These are phyloP conservation scores for Chrysolophus pictus DNA, from an alignment of 2,797 vertebrate genomes.

Conservation along the genomic window DNA sequence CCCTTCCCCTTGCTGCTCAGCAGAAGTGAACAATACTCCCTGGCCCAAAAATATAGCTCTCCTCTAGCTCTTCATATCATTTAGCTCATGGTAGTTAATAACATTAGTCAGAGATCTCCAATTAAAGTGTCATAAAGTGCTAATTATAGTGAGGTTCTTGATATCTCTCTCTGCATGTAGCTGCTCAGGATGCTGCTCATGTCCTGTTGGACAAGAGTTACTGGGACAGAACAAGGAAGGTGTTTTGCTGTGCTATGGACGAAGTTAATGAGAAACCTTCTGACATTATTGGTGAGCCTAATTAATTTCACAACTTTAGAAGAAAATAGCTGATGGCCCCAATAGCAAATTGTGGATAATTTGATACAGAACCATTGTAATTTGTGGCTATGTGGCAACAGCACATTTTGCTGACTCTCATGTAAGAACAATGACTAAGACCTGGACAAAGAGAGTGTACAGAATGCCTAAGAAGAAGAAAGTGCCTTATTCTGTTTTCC, in stretches of 20 bases:
- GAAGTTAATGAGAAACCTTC: conserved; percentile 5
- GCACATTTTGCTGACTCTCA: not conserved
- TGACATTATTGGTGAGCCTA: not conserved
- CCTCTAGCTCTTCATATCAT: not conserved
- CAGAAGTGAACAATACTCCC: not conserved
- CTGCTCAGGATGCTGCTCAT: not conserved
- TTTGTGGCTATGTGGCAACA: not conserved
- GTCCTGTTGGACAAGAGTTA: not conserved
- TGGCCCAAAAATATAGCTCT: not conserved
- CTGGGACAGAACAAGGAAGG: not conserved
- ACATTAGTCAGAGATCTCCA: not conserved
- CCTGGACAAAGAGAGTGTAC: not conserved
- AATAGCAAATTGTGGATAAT: not conserved
- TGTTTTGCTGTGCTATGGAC: not conserved
- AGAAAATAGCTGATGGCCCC: not conserved
- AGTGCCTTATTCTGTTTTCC: not conserved
- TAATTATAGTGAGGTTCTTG: not conserved
- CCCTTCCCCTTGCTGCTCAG: not conserved
- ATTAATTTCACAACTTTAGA: conserved; percentile 33
- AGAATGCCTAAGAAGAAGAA: not conserved
- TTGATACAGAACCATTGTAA: not conserved
- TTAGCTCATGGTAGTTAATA: not conserved
- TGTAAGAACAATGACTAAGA: not conserved
- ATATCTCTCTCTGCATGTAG: not conserved
- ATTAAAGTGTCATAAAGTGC: not conserved